Conservation (phyloP, 64 coral and sea anemone genomes). For the Montipora capricornis region DNA sequence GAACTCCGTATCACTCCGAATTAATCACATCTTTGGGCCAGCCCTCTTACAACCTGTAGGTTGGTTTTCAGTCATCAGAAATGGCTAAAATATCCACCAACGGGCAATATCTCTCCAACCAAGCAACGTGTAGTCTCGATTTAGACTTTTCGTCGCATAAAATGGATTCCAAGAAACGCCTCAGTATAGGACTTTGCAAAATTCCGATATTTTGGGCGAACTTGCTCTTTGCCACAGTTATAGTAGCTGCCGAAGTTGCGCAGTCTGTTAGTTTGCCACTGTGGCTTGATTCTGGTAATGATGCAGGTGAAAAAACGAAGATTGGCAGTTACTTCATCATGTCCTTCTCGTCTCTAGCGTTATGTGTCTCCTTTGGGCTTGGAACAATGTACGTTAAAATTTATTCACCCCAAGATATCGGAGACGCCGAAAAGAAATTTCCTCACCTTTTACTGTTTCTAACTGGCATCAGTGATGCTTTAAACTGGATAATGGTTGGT, state of each 20-base stretch:
- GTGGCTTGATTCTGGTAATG: conserved; percentile 68
- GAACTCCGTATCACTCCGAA: too few species aligned
- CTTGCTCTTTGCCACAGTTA: conserved; percentile 47
- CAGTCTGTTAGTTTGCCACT: conserved; percentile 52
- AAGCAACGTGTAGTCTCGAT: not conserved
- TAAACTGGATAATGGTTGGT: conserved; percentile 66
- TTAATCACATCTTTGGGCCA: too few species aligned
- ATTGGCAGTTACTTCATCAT: conserved; percentile 74
- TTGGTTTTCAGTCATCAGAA: not conserved
- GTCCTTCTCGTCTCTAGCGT: conserved; percentile 50
- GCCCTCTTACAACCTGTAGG: too few species aligned
- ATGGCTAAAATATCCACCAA: not conserved
- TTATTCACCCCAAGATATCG: conserved; percentile 69
- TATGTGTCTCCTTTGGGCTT: conserved; percentile 68
- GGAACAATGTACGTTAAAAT: conserved; percentile 47
- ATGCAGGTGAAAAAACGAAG: not conserved
- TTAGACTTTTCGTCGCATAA: not conserved
- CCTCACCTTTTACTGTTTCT: conserved; percentile 65
- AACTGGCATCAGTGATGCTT: conserved; percentile 69
- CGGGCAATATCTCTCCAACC: not conserved
- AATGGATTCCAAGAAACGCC: not conserved
- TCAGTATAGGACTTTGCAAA: conserved; percentile 32
- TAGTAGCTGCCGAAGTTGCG: conserved; percentile 35
- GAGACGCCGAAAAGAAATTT: conserved; percentile 74
- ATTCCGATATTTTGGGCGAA: conserved; percentile 54